Base-by-base conservation (phyloP, 1,140 invertebrate genomes). In the Whitmania pigra region DNA sequence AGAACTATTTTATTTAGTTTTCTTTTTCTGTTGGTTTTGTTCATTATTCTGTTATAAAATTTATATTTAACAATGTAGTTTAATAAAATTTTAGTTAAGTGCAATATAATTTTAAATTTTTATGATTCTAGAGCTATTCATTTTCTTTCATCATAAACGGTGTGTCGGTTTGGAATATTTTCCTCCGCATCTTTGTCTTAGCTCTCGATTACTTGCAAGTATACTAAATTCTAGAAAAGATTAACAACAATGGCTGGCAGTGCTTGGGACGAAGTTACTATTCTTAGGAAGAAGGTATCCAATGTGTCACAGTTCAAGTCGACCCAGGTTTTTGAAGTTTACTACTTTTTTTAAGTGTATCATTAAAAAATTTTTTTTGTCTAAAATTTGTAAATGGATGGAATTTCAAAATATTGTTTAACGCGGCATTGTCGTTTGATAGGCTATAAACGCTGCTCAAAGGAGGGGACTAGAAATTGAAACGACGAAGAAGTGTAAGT, bases 401-500 rank as follows among this genome's bases (percentile, higher is more conserved):
- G 68, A 63, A 57, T 22, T 66, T 22, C 36, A 73, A 49, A 13
- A 20, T n/a, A 7, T 36, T 31, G 31, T 31, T 5, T n/a, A 25
- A 22, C 40, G 27, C 18, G n/a, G 20, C 20, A 76, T 73, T 76
- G 73, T 78, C 78, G 76, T 76, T 77, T 85, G 85, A 71, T 78
- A 89, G 88, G 89, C 89, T 43, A 84, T 91, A 13, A 91, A 89
- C 80, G 84, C 86, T 73, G 92, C 92, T 69, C 87, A 93, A 78
- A 87, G 94, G 76, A 87, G 90, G 84, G 96, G 96, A 73, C 85
- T 88, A 76, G 86, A 88, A 67, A 88, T 99, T 68, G 94, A 97
- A 75, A 98, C 95, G 74, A 89, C 90, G 79, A 90, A 93, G 80
- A 99, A 99, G 87, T 97, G 90, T 91, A 85, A 88, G 87, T 85